These are phyloP conservation scores for Eupeodes corollae DNA, from an alignment of 1,140 invertebrate species.

Conservation along the genomic window DNA sequence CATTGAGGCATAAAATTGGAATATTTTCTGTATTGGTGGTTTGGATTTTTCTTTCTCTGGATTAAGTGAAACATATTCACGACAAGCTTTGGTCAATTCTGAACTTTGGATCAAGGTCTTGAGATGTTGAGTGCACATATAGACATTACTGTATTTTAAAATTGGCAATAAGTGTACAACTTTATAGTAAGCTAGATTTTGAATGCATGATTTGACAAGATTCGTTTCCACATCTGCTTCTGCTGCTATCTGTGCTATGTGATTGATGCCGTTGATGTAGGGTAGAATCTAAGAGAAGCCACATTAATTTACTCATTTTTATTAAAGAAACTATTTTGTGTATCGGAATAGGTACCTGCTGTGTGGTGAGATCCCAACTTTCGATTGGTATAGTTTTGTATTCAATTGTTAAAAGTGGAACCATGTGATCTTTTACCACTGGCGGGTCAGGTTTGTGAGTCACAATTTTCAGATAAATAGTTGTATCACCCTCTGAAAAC, in stretches of 20 bases:
- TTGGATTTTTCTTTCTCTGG: slow-evolving; percentile 32
- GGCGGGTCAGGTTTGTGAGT: slow-evolving; percentile 65
- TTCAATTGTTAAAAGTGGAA: slow-evolving; percentile 59
- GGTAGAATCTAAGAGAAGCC: slow-evolving; percentile 55
- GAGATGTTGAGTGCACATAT: slow-evolving; percentile 75
- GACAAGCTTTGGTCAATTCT: slow-evolving; percentile 62
- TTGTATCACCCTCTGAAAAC: slow-evolving; percentile 58
- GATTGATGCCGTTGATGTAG: slow-evolving; percentile 86
- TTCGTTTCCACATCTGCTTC: slow-evolving; percentile 86
- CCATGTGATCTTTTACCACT: slow-evolving; percentile 79
- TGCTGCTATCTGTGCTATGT: slow-evolving; percentile 69
- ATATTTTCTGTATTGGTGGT: slow-evolving; percentile 62
- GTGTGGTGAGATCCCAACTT: slow-evolving; percentile 86
- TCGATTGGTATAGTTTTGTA: slow-evolving; percentile 36
- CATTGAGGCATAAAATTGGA: slow-evolving; percentile 71
- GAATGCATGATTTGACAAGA: slow-evolving; percentile 86
- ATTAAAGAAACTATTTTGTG: neutral
- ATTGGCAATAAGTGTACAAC: slow-evolving; percentile 71
- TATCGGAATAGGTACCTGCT: slow-evolving; percentile 46
- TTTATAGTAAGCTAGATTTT: slow-evolving; percentile 76
- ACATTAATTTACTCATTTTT: neutral
- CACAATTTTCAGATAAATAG: slow-evolving; percentile 69
- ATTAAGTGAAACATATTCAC: slow-evolving; percentile 52
- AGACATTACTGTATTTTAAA: slow-evolving; percentile 90
- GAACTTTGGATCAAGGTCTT: slow-evolving; percentile 56